Percentiles rank a stretch among this genome's conserved stretches.
phyloP scores from a whole-genome alignment of 2,113 vertebrate genomes.

The Tichodroma muraria region DNA sequence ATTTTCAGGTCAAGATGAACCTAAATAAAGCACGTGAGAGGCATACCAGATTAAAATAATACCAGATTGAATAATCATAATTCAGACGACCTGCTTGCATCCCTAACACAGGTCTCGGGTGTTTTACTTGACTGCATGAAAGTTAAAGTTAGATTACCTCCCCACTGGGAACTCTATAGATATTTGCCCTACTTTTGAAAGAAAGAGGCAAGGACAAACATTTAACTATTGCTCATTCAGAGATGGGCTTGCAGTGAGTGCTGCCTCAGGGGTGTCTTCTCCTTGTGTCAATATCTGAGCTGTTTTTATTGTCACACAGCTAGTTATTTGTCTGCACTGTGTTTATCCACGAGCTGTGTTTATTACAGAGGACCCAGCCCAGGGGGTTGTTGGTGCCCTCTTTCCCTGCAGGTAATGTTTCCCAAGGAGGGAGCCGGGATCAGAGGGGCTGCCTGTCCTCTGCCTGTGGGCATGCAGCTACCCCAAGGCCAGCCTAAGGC shows the following conservation, averaged over 20 bases:
- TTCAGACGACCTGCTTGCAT: slow-evolving; percentile 60
- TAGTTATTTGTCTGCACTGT: neutral
- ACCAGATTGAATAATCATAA: slow-evolving; percentile 61
- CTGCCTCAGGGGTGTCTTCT: neutral
- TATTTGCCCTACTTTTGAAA: slow-evolving; percentile 54
- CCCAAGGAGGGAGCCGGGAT: neutral
- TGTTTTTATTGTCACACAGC: neutral
- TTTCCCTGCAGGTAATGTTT: neutral
- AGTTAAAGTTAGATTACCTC: slow-evolving; percentile 65
- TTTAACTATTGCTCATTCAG: slow-evolving; percentile 34
- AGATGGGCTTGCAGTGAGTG: neutral
- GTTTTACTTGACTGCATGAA: slow-evolving; percentile 54
- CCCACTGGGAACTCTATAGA: slow-evolving; percentile 54
- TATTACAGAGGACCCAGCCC: neutral
- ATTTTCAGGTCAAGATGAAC: slow-evolving; percentile 70
- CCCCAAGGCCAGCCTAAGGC: neutral
- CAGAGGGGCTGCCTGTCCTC: neutral
- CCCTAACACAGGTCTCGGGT: slow-evolving; percentile 45
- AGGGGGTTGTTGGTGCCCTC: neutral
- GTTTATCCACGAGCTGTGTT: neutral
- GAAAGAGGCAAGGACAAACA: slow-evolving; percentile 50
- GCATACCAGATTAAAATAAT: slow-evolving; percentile 68
- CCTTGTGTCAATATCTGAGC: neutral
- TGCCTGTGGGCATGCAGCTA: neutral
- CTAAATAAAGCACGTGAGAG: slow-evolving; percentile 58